A percentile compares a stretch with the other conserved stretches of the same genome.
phyloP scores from a whole-genome alignment of 2,113 vertebrate species.

The Rhynchomys soricoides region DNA sequence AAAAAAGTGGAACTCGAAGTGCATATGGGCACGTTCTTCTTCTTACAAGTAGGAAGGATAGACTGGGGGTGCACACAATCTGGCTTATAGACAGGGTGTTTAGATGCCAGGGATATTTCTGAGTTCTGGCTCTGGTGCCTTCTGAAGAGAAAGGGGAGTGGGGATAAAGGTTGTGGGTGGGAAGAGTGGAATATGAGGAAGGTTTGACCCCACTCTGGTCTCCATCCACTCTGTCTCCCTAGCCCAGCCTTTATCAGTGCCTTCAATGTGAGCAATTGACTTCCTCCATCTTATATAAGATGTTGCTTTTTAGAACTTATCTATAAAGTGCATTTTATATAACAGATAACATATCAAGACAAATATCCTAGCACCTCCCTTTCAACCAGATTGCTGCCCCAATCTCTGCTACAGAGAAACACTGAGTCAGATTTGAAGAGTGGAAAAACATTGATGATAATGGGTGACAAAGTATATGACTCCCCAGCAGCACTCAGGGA shows the following conservation, averaged over 20 bases:
- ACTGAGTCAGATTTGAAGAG: slow-evolving; percentile 14
- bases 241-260: neutral
- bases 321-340: neutral
- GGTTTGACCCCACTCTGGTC: neutral
- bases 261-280: neutral
- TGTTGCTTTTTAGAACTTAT: neutral
- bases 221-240: neutral
- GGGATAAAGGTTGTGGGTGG: too few species aligned
- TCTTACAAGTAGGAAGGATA: neutral
- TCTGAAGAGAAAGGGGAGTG: neutral
- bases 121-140: neutral
- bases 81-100: neutral
- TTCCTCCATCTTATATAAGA: slow-evolving; percentile 36
- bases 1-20: slow-evolving; percentile 25
- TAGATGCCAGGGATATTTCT: neutral
- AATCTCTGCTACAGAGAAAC: slow-evolving; percentile 3
- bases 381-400: neutral
- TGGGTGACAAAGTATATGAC: neutral
- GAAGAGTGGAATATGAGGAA: neutral
- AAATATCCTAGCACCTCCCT: neutral
- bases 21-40: neutral
- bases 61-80: neutral
- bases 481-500: neutral
- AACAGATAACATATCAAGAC: slow-evolving; percentile 14
- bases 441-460: neutral